Base-by-base conservation (phyloP, 2,888 invertebrate genomes). In the Drosophila heteroneura region DNA sequence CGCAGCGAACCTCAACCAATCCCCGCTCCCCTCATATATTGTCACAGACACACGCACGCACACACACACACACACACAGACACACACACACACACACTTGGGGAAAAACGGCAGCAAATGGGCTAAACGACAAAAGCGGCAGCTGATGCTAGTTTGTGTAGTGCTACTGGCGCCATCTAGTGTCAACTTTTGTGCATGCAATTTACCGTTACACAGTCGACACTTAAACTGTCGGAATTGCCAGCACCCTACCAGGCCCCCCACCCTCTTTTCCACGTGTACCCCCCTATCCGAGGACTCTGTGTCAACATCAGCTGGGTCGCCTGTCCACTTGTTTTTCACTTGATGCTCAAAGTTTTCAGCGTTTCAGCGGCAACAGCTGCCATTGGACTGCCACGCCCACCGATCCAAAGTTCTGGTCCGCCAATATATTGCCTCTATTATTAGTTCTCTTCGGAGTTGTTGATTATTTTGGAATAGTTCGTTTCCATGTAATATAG, bases 281-380 rank as follows among this genome's bases (percentile, higher is more conserved):
- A n/a, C 5, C 22, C 22, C 14, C 7, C 33, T 39, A 62, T 49
- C 67, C 70, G 16, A 9, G 28, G 4, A 39, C 30, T 22, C 32
- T 32, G 41, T 82, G 87, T 78, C 89, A 89, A 81, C 82, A 89
- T 72, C 91, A 89, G 89, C 79, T 89, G 87, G 74, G 61, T 16
- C 51, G 37, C 9, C 30, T 75, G 80, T 80, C 82, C 82, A 80
- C 76, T 86, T 89, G 77, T 83, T 86, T 80, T 72, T 70, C 82
- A 84, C 87, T 89, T 80, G 82, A 87, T 82, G 80, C 74, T 58
- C 76, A 69, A 87, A 87, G 76, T 88, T 87, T 89, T 65, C 51
- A 41, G 28, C 39, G 59, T 65, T 56, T 28, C 56, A 12, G 64
- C 61, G 74, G 83, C 80, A 79, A 62, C 90, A 89, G 89, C 84